Evolutionary conservation across 2,888 invertebrate genomes (phyloP).

Genomic region (Eretmocerus hayati): DNA sequence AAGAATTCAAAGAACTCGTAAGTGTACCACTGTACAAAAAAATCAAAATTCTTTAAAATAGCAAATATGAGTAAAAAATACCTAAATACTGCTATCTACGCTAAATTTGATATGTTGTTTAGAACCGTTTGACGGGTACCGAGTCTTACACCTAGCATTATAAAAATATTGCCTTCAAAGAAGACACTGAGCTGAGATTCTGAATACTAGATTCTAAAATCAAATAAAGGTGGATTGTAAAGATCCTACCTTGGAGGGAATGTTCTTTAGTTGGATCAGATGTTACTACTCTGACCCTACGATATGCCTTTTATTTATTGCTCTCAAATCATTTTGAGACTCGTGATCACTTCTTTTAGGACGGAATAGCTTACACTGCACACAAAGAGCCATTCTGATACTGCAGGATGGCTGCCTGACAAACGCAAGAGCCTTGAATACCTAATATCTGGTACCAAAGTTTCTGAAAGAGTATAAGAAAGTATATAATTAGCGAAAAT

Average conservation of each 20-base stretch:
- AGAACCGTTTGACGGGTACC: conserved; percentile 16
- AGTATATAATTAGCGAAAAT: not conserved
- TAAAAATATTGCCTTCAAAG: conserved; percentile 14
- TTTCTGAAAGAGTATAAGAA: conserved; percentile 52
- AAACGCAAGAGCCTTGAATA: conserved; percentile 58
- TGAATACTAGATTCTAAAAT: conserved; percentile 11
- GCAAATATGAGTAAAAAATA: too few relatives aligned
- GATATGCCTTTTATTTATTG: not conserved
- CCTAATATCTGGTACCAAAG: conserved; percentile 66
- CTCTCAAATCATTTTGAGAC: conserved; percentile 1
- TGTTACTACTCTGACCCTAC: conserved; percentile 5
- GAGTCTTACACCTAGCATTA: conserved; percentile 12
- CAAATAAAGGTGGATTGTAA: conserved; percentile 5
- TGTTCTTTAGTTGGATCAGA: conserved; percentile 11
- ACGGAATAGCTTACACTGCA: conserved; percentile 26
- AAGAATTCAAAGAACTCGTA: too few relatives aligned
- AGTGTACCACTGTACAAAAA: too few relatives aligned
- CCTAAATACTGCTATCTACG: too few relatives aligned
- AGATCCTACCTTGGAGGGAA: conserved; percentile 20
- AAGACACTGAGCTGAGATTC: conserved; percentile 8
- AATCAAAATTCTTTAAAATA: not conserved
- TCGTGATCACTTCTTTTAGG: conserved; percentile 17
- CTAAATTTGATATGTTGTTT: not conserved
- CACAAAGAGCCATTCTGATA: conserved; percentile 34
- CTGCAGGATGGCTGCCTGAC: conserved; percentile 30